A percentile compares a stretch with the other conserved stretches of the same genome.
phyloP scores from a whole-genome alignment of 2,797 vertebrate genomes.

The Uromys caudimaculatus region DNA sequence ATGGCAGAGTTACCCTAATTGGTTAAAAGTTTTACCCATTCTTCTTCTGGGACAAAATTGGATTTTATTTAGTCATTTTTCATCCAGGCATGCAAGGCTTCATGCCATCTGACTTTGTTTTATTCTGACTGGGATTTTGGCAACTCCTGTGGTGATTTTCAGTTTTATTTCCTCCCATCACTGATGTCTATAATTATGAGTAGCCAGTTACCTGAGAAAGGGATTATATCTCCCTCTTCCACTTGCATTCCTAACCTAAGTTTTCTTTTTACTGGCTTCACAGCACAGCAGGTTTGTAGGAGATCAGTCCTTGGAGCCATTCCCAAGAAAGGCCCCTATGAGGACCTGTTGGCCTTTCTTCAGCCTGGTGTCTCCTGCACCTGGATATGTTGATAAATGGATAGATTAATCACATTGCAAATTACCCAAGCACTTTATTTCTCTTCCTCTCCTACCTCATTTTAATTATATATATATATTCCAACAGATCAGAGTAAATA shows the following conservation, averaged over 20 bases:
- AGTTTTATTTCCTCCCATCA: conserved; percentile 70
- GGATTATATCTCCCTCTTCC: not conserved
- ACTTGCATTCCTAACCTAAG: not conserved
- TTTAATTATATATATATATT: not conserved
- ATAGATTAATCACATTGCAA: not conserved
- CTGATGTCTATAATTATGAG: conserved; percentile 54
- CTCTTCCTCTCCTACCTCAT: not conserved
- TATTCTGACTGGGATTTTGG: conserved; percentile 70
- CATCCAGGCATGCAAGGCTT: conserved; percentile 67
- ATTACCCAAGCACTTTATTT: not conserved
- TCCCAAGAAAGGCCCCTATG: not conserved
- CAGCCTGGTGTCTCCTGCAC: not conserved
- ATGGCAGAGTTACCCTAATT: conserved; percentile 78
- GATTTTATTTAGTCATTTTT: conserved; percentile 82
- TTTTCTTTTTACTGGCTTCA: conserved; percentile 19
- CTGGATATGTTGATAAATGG: not conserved
- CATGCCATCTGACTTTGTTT: conserved; percentile 80
- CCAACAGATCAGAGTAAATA: not conserved
- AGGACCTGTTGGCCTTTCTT: not conserved
- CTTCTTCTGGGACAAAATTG: conserved; percentile 78
- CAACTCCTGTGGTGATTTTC: conserved; percentile 70
- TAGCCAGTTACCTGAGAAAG: conserved; percentile 65
- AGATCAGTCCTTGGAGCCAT: not conserved
- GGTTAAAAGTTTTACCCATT: conserved; percentile 81
- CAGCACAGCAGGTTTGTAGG: not conserved